phyloP scores from a whole-genome alignment of 1,140 invertebrate species.

The Drosophila tsacasi region DNA sequence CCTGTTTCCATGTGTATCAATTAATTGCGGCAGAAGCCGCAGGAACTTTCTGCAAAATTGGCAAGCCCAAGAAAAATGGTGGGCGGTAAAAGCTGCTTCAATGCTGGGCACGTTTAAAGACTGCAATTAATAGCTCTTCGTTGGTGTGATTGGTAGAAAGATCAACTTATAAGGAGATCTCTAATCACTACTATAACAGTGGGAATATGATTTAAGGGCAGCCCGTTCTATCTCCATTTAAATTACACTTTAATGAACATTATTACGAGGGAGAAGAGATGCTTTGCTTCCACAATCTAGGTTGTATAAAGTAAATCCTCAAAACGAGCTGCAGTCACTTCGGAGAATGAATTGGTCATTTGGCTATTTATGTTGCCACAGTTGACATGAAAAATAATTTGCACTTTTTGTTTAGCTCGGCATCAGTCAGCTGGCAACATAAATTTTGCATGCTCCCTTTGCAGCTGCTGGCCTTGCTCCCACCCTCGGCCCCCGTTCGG shows the following conservation, averaged over 20 bases:
- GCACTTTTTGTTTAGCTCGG: constrained; percentile 51
- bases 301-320: background rate
- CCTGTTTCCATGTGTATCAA: constrained; percentile 76
- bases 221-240: background rate
- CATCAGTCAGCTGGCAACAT: constrained; percentile 56
- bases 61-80: constrained; percentile 13
- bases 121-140: constrained; percentile 51
- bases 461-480: constrained; percentile 6
- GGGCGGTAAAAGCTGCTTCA: background rate
- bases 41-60: constrained; percentile 65
- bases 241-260: constrained; percentile 1
- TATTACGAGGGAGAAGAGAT: background rate
- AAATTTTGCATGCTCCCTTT: constrained; percentile 53
- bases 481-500: constrained; percentile 5
- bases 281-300: background rate
- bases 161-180: background rate
- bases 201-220: background rate
- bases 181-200: background rate
- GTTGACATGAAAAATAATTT: constrained; percentile 57
- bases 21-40: constrained; percentile 76
- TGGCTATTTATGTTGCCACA: constrained; percentile 37
- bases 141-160: background rate
- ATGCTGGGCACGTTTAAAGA: constrained; percentile 57
- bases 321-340: constrained; percentile 5
- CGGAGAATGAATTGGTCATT: constrained; percentile 26